Evolutionary conservation across 2,113 vertebrate species (phyloP).

Genomic region (Centropus bengalensis): DNA sequence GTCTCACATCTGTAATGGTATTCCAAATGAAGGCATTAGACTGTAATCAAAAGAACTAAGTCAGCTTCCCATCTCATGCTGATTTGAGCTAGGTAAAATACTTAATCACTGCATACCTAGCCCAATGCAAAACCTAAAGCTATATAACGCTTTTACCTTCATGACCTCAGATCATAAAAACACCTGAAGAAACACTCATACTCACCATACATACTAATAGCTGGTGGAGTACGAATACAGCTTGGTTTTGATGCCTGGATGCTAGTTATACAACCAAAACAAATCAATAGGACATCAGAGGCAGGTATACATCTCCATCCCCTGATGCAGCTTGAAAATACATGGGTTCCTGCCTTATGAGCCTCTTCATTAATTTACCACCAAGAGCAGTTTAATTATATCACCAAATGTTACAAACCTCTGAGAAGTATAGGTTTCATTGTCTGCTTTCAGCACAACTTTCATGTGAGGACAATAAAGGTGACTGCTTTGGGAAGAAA

Average conservation of each 20-base stretch:
- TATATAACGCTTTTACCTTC: neutral
- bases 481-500: neutral
- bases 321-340: neutral
- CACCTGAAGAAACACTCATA: neutral
- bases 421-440: neutral
- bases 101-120: neutral
- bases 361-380: neutral
- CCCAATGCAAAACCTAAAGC: neutral
- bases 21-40: neutral
- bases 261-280: neutral
- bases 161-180: neutral
- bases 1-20: neutral
- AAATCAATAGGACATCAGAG: neutral
- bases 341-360: neutral
- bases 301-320: neutral
- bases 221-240: neutral
- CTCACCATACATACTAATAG: neutral
- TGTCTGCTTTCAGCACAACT: neutral
- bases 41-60: neutral
- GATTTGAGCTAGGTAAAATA: neutral
- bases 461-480: neutral
- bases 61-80: neutral
- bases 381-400: neutral
- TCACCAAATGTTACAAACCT: neutral
- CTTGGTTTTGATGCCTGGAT: neutral